These are phyloP conservation scores for Oscheius sp. DNA, from an alignment of 2,888 invertebrate species.

Conservation along the genomic window DNA sequence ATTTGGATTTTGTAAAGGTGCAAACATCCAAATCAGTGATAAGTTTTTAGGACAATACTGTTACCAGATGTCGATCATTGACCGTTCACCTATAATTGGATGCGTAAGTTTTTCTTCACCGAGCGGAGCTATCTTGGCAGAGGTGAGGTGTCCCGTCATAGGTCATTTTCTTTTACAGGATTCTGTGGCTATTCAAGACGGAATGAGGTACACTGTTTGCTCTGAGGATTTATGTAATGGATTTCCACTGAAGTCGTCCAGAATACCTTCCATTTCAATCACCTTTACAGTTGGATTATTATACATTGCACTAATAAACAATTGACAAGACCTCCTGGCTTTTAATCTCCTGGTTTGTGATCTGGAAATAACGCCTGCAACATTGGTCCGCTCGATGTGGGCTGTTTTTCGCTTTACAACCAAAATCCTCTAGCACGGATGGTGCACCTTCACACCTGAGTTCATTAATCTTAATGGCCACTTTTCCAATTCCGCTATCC, in stretches of 20 bases:
- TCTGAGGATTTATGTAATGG: slow-evolving; percentile 8
- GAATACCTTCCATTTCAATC: not conserved
- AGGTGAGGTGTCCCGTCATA: not conserved
- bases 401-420: slow-evolving; percentile 36
- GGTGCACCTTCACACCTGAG: slow-evolving; percentile 28
- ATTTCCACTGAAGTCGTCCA: not conserved
- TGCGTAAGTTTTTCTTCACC: not conserved
- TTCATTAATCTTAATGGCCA: slow-evolving; percentile 31
- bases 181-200: not conserved
- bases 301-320: slow-evolving; percentile 1
- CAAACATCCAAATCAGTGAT: not conserved
- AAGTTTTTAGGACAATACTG: not conserved
- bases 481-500: not conserved
- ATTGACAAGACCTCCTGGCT: not conserved
- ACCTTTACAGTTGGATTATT: not conserved
- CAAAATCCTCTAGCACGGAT: not conserved
- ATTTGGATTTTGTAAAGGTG: slow-evolving; percentile 10
- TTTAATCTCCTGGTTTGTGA: not conserved
- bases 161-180: not conserved
- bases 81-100: not conserved
- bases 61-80: not conserved
- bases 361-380: slow-evolving; percentile 1
- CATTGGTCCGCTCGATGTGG: slow-evolving; percentile 21
- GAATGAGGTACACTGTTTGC: not conserved
- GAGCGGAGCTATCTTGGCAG: not conserved